Conservation (phyloP, 23 tunicate genomes). For the Botrylloides violaceus region DNA sequence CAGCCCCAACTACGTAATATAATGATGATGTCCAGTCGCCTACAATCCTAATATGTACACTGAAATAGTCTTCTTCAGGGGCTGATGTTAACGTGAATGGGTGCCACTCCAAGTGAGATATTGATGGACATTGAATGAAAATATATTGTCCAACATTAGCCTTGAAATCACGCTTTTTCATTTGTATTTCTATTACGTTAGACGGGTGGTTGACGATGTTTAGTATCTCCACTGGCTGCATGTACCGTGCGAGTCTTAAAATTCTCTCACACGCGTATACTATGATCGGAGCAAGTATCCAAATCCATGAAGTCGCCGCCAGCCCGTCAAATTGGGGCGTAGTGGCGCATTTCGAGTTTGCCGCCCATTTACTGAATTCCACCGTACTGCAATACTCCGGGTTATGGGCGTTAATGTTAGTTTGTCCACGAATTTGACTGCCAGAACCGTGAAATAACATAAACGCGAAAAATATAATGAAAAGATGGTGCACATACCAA, state of each 20-base stretch:
- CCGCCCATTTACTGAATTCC: slow-evolving; percentile 31
- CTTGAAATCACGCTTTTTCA: slow-evolving; percentile 67
- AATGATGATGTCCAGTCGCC: slow-evolving; percentile 93
- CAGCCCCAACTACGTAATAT: slow-evolving; percentile 59
- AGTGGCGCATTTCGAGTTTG: slow-evolving; percentile 31
- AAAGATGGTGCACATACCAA: slow-evolving; percentile 94
- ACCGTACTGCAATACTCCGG: slow-evolving; percentile 24
- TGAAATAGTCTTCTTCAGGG: slow-evolving; percentile 91
- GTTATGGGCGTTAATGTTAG: slow-evolving; percentile 26
- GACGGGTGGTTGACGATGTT: slow-evolving; percentile 95
- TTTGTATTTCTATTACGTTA: slow-evolving; percentile 90
- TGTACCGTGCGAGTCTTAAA: slow-evolving; percentile 48
- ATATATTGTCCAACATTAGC: slow-evolving; percentile 98
- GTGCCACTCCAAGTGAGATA: slow-evolving; percentile 96
- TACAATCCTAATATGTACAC: slow-evolving; percentile 87
- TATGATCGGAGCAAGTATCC: slow-evolving; percentile 72
- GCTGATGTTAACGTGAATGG: slow-evolving; percentile 98
- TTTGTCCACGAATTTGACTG: slow-evolving; percentile 73
- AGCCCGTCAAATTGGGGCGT: slow-evolving; percentile 71
- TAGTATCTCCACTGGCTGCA: slow-evolving; percentile 66
- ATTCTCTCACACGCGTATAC: slow-evolving; percentile 80
- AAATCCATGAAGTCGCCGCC: slow-evolving; percentile 84
- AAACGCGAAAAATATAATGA: slow-evolving; percentile 82
- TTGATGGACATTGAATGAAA: slow-evolving; percentile 65
- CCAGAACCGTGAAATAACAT: slow-evolving; percentile 19